phyloP scores from a whole-genome alignment of 2,113 vertebrate species.

The Antechinus stuartii region DNA sequence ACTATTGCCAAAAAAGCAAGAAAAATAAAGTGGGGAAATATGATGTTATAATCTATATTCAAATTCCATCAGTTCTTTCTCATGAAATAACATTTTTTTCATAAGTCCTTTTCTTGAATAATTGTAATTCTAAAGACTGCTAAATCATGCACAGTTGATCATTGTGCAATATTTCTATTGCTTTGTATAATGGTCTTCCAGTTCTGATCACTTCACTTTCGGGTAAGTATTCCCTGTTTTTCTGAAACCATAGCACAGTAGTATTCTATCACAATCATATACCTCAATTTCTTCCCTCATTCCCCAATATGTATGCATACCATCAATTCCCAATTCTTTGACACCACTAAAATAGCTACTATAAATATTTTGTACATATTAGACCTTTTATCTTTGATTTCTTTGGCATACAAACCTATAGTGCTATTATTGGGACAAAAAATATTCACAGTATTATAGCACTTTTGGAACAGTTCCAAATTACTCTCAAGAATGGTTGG shows the following conservation, averaged over 20 bases:
- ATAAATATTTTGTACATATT: not conserved
- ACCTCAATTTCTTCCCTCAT: not conserved
- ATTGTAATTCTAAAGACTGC: not conserved
- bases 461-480: not conserved
- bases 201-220: not conserved
- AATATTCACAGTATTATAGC: not conserved
- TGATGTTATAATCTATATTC: not conserved
- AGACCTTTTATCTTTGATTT: not conserved
- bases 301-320: not conserved
- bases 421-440: not conserved
- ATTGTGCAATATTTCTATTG: not conserved
- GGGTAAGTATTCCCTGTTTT: not conserved
- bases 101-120: not conserved
- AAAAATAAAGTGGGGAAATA: not conserved
- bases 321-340: not conserved
- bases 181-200: too few species aligned
- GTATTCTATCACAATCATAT: not conserved
- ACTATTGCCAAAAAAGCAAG: not conserved
- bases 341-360: not conserved
- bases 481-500: not conserved
- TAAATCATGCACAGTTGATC: not conserved
- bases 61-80: not conserved
- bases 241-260: not conserved
- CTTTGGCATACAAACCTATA: not conserved
- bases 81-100: not conserved